Percentiles rank a stretch among this genome's conserved stretches.
phyloP scores from a whole-genome alignment of 2,888 invertebrate genomes.

The Caenorhabditis panamensis region DNA sequence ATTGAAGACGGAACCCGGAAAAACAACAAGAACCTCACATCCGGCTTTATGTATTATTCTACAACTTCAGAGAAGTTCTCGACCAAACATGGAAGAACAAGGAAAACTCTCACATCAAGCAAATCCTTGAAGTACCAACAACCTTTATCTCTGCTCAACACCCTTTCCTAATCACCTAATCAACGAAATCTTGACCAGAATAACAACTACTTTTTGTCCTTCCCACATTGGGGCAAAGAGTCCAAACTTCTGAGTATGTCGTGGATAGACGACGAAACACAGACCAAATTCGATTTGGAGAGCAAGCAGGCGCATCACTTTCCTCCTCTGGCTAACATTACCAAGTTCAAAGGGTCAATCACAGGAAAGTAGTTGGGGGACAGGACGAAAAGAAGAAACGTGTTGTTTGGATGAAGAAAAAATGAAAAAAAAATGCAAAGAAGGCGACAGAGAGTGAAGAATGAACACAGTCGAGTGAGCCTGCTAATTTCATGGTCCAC shows the following conservation, averaged over 20 bases:
- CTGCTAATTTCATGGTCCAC: constrained; percentile 29
- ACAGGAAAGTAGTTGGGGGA: no score
- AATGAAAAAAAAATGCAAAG: constrained; percentile 1
- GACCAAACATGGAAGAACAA: not conserved
- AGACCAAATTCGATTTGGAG: constrained; percentile 27
- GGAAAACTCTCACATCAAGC: no score
- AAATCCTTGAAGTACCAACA: no score
- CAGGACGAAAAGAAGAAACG: not conserved
- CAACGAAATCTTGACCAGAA: not conserved
- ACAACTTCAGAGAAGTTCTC: not conserved
- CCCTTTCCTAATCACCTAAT: not conserved
- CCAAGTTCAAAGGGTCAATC: constrained; percentile 41
- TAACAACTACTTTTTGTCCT: not conserved
- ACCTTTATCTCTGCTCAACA: not conserved
- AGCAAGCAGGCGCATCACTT: not conserved
- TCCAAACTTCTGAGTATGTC: constrained; percentile 5
- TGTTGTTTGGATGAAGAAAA: constrained; percentile 8
- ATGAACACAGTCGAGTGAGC: constrained; percentile 31
- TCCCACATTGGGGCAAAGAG: not conserved
- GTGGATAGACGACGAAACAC: constrained; percentile 16
- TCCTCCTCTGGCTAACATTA: constrained; percentile 14
- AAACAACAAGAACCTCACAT: not conserved
- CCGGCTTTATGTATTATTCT: not conserved
- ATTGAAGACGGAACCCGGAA: no score
- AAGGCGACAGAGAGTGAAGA: not conserved